Percentiles rank a stretch among this genome's conserved stretches.
Conservation (phyloP, 1,140 invertebrate species). For the Drosophila persimilis region DNA sequence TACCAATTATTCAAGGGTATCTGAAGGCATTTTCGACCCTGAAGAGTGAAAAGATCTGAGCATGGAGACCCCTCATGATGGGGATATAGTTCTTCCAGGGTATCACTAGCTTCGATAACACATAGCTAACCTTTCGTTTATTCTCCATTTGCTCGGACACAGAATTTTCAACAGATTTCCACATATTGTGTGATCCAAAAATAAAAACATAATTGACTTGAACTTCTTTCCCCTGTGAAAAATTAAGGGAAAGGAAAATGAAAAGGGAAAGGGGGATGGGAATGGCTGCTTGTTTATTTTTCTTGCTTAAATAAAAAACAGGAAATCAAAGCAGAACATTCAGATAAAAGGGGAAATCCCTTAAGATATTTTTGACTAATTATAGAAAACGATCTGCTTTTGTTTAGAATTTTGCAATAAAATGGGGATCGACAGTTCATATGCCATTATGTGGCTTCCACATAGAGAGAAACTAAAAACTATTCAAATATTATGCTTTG, state of each 20-base stretch:
- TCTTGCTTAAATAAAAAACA: conserved; percentile 10
- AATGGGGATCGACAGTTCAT: conserved; percentile 6
- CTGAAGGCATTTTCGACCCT: no score
- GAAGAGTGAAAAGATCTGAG: no score
- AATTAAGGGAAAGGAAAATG: neutral
- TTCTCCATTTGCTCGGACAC: no score
- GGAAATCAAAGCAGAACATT: conserved; percentile 9
- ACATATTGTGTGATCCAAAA: conserved; percentile 39
- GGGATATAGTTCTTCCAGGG: no score
- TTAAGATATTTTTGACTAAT: neutral
- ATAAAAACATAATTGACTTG: conserved; percentile 31
- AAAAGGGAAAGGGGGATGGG: no score
- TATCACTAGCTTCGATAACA: no score
- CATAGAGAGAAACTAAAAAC: conserved; percentile 21
- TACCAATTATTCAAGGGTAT: conserved; percentile 2
- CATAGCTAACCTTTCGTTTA: no score
- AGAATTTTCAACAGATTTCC: conserved; percentile 21
- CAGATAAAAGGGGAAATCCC: neutral
- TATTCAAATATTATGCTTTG: conserved; percentile 32
- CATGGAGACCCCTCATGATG: no score
- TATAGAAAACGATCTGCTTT: neutral
- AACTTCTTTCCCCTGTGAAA: neutral
- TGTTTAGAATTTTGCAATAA: conserved; percentile 21
- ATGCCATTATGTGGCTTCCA: conserved; percentile 26
- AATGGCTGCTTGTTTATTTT: conserved; percentile 1